Base-by-base conservation (phyloP, 1,140 invertebrate species). In the Pinna nobilis region DNA sequence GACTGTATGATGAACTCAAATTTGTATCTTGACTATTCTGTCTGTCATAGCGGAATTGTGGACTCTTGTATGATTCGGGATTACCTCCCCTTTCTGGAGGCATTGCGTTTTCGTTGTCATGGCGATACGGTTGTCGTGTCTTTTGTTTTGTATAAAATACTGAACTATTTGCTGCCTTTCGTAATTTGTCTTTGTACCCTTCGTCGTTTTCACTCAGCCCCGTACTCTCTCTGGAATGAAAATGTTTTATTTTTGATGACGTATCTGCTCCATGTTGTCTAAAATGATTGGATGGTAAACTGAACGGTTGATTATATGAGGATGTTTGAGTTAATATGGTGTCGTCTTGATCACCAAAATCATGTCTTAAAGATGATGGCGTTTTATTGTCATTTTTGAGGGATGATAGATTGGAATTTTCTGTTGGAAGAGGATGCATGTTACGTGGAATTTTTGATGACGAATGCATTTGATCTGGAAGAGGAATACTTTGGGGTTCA, bases 131-230 rank as follows among this genome's bases (percentile, higher is more conserved):
- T 20, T 60, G 66, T 35, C 41, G 64, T 3, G 53, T 32, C 13
- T 47, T 49, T 37, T 65, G 61, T 28, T 79, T 57, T 25, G 66
- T 50, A 37, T 70, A 66, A 50, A 75, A 77, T 5, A 70, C 64
- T 13, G 76, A 68, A 61, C 64, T 77, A 41, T 15, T 64, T 23
- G 66, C 53, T 5, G 50, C 74, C 61, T 75, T 80, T 49, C 71
- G 41, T 49, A 75, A 49, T 61, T 66, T 74, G 32, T 78, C 74
- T 9, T 64, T 72, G 60, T 76, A 76, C 7, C 55, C 70, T n/a
- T 74, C 74, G 9, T 70, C 71, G 13, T 50, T 57, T 11, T 72
- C 68, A 63, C 69, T 71, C 6, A 65, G n/a, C 6, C 64, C 59
- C 25, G 60, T 60, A n/a, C 30, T 49, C 53, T 79, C 61, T 23